Evolutionary conservation across 2,888 invertebrate genomes (phyloP).

Genomic region (Brachylomia viminalis): DNA sequence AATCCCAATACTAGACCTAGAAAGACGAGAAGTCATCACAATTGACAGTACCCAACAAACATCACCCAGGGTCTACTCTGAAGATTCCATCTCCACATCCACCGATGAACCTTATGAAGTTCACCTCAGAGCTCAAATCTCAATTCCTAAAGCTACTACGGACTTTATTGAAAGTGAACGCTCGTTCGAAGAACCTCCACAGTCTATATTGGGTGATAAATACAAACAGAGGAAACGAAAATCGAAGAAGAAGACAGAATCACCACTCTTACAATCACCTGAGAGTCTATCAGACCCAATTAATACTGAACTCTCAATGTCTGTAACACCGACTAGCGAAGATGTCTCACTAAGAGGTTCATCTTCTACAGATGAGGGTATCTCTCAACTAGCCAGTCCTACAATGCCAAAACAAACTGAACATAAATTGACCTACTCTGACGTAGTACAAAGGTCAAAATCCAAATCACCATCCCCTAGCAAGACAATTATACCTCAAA

Average conservation of each 20-base stretch:
- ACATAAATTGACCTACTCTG: slow-evolving; percentile 85
- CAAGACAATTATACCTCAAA: slow-evolving; percentile 77
- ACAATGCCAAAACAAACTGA: slow-evolving; percentile 70
- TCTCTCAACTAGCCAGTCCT: slow-evolving; percentile 84
- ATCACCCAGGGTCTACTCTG: slow-evolving; percentile 90
- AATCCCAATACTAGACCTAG: slow-evolving; percentile 67
- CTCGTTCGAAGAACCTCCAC: slow-evolving; percentile 76
- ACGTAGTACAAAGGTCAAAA: slow-evolving; percentile 87
- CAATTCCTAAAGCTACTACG: slow-evolving; percentile 86
- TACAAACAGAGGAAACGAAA: slow-evolving; percentile 84
- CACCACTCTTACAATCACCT: slow-evolving; percentile 80
- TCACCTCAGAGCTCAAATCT: slow-evolving; percentile 90
- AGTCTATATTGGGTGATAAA: slow-evolving; percentile 79
- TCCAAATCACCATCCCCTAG: slow-evolving; percentile 88
- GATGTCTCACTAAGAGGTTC: slow-evolving; percentile 83
- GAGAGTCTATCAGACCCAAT: slow-evolving; percentile 89
- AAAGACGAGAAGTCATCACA: slow-evolving; percentile 70
- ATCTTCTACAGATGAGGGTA: slow-evolving; percentile 88
- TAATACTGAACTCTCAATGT: slow-evolving; percentile 87
- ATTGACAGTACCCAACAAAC: slow-evolving; percentile 81
- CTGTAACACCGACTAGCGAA: slow-evolving; percentile 86
- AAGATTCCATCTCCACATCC: slow-evolving; percentile 87
- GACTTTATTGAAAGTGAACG: slow-evolving; percentile 86
- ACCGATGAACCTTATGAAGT: slow-evolving; percentile 91
- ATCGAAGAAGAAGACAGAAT: slow-evolving; percentile 84